Evolutionary conservation across 2,888 invertebrate species (phyloP), one percentile per base, ranked within the genome.

Genomic region (Drosophila fulvimacula): DNA sequence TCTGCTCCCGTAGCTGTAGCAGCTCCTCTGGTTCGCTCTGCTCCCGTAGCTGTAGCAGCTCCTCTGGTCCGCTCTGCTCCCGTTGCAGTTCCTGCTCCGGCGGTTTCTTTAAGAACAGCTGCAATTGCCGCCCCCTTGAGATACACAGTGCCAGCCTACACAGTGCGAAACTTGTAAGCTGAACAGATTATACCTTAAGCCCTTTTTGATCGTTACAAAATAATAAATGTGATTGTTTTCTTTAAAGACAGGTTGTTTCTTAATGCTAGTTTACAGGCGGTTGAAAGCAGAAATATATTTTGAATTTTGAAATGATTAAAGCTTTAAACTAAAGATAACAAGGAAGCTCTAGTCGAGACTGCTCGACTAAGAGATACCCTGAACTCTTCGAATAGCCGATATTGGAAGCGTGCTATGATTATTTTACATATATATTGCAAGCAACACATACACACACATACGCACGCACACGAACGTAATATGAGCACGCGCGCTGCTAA

Each of bases 71-170:
- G 27, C 27, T 30, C 27, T 7, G 27, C 27, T 7, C 27, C 27
- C 27, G 7, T 30, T 6, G 27, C 27, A 30, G 27, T 30, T 30
- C 27, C 27, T 30, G 7, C 27, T 30, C 6, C 27, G 27, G 27
- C 27, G 27, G 6, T 27, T 27, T 27, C 27, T 27, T 27, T 27
- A 27, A 27, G 6, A 27, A 27, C 27, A 27, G 27, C 5, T 30
- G 27, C 27, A 32, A 24, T 76, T 36, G 73, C 68, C 27, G 70
- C 82, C 10, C 82, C 87, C 5, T 49, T 88, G 38, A 57, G 76
- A 3, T 90, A 90, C 64, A 74, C 82, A 11, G 82, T 81, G 13
- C 85, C 90, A 6, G 71, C 85, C 9, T 79, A 81, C 61, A 67
- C 84, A 53, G 70, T 86, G 27, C 81, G 88, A 62, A 80, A 81